phyloP scores from a whole-genome alignment of 2,888 invertebrate species.

The Pollenia angustigena region DNA sequence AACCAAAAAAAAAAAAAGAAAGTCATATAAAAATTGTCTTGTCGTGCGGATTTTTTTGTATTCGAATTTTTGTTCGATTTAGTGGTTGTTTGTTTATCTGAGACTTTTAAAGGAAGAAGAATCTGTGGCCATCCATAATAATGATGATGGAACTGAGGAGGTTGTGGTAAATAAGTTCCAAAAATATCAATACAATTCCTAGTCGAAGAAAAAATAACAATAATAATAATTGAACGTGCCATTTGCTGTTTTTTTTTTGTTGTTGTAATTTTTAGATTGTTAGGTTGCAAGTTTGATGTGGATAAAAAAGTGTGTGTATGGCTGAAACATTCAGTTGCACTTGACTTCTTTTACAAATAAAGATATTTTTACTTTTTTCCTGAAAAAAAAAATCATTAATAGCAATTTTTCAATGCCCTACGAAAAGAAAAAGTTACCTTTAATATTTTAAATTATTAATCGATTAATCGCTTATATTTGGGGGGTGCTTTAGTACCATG shows the following conservation, averaged over 20 bases:
- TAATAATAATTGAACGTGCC: slow-evolving; percentile 51
- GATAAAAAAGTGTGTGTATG: slow-evolving; percentile 21
- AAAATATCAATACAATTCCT: slow-evolving; percentile 20
- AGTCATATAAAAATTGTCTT: slow-evolving; percentile 38
- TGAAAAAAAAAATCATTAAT: background rate
- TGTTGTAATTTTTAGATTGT: slow-evolving; percentile 39
- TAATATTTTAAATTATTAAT: too few species aligned
- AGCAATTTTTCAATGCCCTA: background rate
- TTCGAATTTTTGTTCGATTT: background rate
- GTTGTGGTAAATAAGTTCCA: background rate
- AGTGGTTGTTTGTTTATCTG: background rate
- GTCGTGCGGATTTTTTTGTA: slow-evolving; percentile 41
- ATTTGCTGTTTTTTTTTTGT: slow-evolving; percentile 43
- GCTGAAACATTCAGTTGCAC: slow-evolving; percentile 47
- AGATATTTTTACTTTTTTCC: slow-evolving; percentile 49
- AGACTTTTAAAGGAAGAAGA: slow-evolving; percentile 48
- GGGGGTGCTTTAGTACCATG: too few species aligned
- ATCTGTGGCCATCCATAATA: slow-evolving; percentile 26
- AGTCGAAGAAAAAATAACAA: background rate
- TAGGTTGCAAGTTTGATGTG: slow-evolving; percentile 37
- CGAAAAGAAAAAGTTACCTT: background rate
- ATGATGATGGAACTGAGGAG: slow-evolving; percentile 46
- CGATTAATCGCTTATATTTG: too few species aligned
- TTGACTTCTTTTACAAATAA: slow-evolving; percentile 54
- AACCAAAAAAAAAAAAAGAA: slow-evolving; percentile 29